phyloP scores from a whole-genome alignment of 2,113 vertebrate genomes.

The Carlito syrichta region DNA sequence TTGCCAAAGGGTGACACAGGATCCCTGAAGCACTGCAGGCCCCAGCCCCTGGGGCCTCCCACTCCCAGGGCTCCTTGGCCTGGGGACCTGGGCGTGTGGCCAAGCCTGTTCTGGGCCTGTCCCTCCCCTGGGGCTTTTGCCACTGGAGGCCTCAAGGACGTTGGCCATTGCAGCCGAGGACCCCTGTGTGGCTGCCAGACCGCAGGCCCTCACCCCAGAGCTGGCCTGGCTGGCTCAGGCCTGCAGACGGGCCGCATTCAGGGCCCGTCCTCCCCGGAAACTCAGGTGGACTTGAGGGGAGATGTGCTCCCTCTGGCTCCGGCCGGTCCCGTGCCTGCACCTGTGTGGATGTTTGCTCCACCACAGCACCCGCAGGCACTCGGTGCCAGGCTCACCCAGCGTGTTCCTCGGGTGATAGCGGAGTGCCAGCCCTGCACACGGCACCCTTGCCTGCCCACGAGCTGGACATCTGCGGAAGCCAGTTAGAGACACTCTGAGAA shows the following conservation, averaged over 20 bases:
- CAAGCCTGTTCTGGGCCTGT: background rate
- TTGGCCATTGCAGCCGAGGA: background rate
- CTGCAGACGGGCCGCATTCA: background rate
- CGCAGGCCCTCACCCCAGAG: background rate
- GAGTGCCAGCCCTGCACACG: background rate
- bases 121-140: background rate
- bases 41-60: background rate
- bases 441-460: background rate
- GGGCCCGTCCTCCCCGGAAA: background rate
- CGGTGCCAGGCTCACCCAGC: background rate
- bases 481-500: background rate
- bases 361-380: background rate
- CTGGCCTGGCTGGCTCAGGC: background rate
- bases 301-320: background rate
- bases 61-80: background rate
- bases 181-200: no score
- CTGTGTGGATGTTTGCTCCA: background rate
- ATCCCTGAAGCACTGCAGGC: no score
- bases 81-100: accelerated
- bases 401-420: background rate
- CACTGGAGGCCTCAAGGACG: background rate
- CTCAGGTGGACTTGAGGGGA: no score
- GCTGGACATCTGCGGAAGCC: background rate
- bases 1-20: background rate
- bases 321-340: background rate